phyloP scores from a whole-genome alignment of 2,797 vertebrate genomes.

The Acanthiza pusilla region DNA sequence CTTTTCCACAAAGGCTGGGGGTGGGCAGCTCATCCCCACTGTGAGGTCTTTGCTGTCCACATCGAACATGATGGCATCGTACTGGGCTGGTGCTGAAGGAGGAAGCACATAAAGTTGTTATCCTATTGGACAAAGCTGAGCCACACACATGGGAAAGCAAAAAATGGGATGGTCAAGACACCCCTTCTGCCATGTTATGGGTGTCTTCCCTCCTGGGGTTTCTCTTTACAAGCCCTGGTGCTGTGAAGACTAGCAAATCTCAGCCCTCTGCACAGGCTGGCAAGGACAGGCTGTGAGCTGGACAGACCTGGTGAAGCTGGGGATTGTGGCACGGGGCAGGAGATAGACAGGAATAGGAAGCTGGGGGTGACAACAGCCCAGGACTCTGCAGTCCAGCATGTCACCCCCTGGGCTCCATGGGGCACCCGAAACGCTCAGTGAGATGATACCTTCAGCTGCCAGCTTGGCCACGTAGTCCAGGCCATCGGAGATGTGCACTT shows the following conservation, averaged over 20 bases:
- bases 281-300: neutral
- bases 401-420: constrained; percentile 52
- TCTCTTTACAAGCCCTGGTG: neutral
- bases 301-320: neutral
- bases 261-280: accelerated
- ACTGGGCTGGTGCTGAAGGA: constrained; percentile 73
- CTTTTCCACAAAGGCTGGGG: constrained; percentile 87
- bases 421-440: neutral
- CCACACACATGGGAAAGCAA: accelerated
- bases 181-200: accelerated
- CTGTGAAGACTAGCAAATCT: neutral
- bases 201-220: neutral
- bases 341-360: neutral
- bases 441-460: constrained; percentile 60
- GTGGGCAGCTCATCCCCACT: constrained; percentile 94
- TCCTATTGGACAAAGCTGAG: neutral
- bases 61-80: constrained; percentile 90
- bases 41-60: constrained; percentile 92
- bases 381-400: accelerated
- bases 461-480: constrained; percentile 67
- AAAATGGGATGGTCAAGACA: neutral
- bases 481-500: constrained; percentile 76
- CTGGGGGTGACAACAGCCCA: neutral
- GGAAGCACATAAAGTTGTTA: neutral
- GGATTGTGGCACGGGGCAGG: neutral